Conservation (phyloP, 1,140 invertebrate genomes). For the Arctopsyche grandis region DNA sequence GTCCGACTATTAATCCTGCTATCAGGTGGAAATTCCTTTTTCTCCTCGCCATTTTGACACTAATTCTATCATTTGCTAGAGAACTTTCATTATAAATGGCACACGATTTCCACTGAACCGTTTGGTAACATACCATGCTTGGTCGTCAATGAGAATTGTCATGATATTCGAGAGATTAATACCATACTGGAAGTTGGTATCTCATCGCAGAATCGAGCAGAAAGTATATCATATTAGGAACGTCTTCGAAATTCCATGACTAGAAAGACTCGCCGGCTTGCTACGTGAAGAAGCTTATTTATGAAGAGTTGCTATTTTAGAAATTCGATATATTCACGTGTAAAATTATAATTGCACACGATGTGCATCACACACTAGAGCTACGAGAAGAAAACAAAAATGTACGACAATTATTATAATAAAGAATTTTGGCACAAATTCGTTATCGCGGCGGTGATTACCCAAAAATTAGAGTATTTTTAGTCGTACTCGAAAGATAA, state of each 20-base stretch:
- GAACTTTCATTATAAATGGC: slow-evolving; percentile 32
- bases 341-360: too few relatives aligned
- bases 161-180: slow-evolving; percentile 7
- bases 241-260: background rate
- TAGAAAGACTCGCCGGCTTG: background rate
- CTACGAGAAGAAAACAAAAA: too few relatives aligned
- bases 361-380: too few relatives aligned
- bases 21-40: slow-evolving; percentile 58
- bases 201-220: background rate
- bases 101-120: slow-evolving; percentile 31
- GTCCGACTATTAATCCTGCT: slow-evolving; percentile 57
- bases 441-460: too few relatives aligned
- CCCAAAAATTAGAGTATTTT: too few relatives aligned
- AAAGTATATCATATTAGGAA: background rate
- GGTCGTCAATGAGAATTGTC: background rate
- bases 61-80: slow-evolving; percentile 38
- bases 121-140: slow-evolving; percentile 46
- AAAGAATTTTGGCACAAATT: too few relatives aligned
- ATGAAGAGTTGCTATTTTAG: too few relatives aligned
- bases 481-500: too few relatives aligned
- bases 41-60: slow-evolving; percentile 55
- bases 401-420: too few relatives aligned
- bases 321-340: too few relatives aligned
- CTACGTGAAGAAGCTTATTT: too few relatives aligned
- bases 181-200: background rate